Percentiles rank a stretch among this genome's conserved stretches.
Evolutionary conservation across 2,888 invertebrate species (phyloP).

Genomic region (Bombylius major): DNA sequence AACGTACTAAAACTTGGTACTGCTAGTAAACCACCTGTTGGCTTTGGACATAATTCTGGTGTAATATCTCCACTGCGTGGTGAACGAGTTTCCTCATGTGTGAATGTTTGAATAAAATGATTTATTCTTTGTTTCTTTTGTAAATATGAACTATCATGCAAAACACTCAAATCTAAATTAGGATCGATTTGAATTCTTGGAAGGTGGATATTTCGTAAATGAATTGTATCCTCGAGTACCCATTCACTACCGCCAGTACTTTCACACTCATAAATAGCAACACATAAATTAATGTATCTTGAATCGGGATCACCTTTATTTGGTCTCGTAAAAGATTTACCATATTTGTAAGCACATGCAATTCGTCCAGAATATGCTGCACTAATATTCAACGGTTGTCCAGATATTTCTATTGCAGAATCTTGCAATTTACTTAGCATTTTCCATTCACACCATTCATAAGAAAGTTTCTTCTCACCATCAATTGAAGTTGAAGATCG

Average conservation of each 20-base stretch:
- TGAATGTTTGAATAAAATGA: slow-evolving; percentile 68
- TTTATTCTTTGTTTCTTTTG: slow-evolving; percentile 73
- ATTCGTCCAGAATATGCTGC: slow-evolving; percentile 96
- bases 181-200: slow-evolving; percentile 71
- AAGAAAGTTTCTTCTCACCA: slow-evolving; percentile 26
- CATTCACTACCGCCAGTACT: slow-evolving; percentile 93
- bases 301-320: slow-evolving; percentile 64
- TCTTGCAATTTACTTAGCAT: slow-evolving; percentile 64
- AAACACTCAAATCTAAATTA: slow-evolving; percentile 69
- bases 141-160: slow-evolving; percentile 65
- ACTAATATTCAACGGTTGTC: slow-evolving; percentile 82
- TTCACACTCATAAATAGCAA: slow-evolving; percentile 98
- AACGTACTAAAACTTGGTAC: slow-evolving; percentile 85
- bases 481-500: slow-evolving; percentile 19
- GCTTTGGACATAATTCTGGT: slow-evolving; percentile 28
- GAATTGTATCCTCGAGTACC: slow-evolving; percentile 91
- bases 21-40: slow-evolving; percentile 46
- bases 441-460: slow-evolving; percentile 80
- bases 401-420: slow-evolving; percentile 59
- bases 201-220: slow-evolving; percentile 80
- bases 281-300: slow-evolving; percentile 78
- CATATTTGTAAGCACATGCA: slow-evolving; percentile 93
- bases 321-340: slow-evolving; percentile 74
- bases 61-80: slow-evolving; percentile 41
- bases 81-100: slow-evolving; percentile 58